phyloP scores from a whole-genome alignment of 2,888 invertebrate genomes.

The Drosophila kuntzei region DNA sequence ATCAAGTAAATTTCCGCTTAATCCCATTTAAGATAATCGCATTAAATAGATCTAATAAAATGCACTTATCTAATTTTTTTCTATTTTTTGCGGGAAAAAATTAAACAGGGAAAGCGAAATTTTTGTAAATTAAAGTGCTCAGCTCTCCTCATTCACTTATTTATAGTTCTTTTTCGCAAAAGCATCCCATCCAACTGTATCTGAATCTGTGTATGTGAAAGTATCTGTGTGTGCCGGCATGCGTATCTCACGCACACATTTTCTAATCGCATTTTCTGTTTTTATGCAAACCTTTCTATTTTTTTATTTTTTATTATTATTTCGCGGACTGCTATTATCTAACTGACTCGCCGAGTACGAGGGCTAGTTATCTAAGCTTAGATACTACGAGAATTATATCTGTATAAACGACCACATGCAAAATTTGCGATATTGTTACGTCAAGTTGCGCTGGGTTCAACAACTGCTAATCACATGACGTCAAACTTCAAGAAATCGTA shows the following conservation, averaged over 20 bases:
- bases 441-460: constrained; percentile 64
- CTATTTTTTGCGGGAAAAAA: not conserved
- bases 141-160: constrained; percentile 40
- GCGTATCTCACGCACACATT: constrained; percentile 49
- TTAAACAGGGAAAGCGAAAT: constrained; percentile 50
- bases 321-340: constrained; percentile 61
- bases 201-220: constrained; percentile 12
- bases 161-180: constrained; percentile 54
- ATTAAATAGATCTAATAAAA: constrained; percentile 20
- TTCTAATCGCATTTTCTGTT: constrained; percentile 54
- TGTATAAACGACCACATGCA: constrained; percentile 35
- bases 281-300: constrained; percentile 24
- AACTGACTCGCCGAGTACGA: constrained; percentile 34
- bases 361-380: constrained; percentile 50
- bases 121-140: constrained; percentile 53
- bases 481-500: constrained; percentile 17
- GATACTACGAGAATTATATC: not conserved
- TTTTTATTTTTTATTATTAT: constrained; percentile 31
- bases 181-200: constrained; percentile 21
- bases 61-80: constrained; percentile 10
- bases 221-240: constrained; percentile 28
- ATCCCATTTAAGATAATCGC: constrained; percentile 25
- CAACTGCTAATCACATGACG: constrained; percentile 75
- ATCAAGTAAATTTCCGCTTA: constrained; percentile 45
- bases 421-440: constrained; percentile 57